Conservation (phyloP, 2,113 vertebrate genomes). For the Uria lomvia region DNA sequence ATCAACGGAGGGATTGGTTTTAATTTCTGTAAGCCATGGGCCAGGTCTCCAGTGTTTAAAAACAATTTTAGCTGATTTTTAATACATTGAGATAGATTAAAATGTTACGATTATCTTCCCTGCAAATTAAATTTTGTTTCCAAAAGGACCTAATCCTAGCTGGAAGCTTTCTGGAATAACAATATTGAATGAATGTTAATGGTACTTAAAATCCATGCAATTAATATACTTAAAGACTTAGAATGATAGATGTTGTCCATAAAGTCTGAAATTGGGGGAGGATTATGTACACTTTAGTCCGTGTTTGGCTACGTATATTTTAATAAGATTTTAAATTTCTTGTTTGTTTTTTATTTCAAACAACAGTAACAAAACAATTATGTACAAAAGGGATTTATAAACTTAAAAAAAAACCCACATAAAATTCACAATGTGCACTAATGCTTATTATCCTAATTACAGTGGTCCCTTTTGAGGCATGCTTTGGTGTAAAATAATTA, state of each 20-base stretch:
- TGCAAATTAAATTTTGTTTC: constrained; percentile 53
- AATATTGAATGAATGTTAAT: constrained; percentile 25
- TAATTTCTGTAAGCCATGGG: background rate
- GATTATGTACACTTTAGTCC: background rate
- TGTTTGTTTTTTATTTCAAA: constrained; percentile 28
- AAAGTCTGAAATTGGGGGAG: constrained; percentile 1
- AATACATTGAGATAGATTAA: constrained; percentile 11
- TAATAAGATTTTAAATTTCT: constrained; percentile 48
- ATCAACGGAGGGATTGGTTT: background rate
- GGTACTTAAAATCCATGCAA: constrained; percentile 36
- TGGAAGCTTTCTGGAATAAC: constrained; percentile 51
- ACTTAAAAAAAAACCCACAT: background rate
- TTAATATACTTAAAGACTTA: constrained; percentile 41
- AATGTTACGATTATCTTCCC: constrained; percentile 9
- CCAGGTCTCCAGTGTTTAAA: background rate
- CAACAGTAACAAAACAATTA: constrained; percentile 4
- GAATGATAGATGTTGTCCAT: constrained; percentile 23
- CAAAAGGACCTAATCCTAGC: constrained; percentile 49
- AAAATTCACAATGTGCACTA: constrained; percentile 20
- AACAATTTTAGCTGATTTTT: background rate
- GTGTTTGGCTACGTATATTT: background rate
- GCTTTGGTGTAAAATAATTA: constrained; percentile 45
- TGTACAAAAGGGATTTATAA: constrained; percentile 35
- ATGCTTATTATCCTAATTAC: constrained; percentile 59
- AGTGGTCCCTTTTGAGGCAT: constrained; percentile 39